Conservation (phyloP, 2,797 vertebrate genomes). For the Carcharodon carcharias region DNA sequence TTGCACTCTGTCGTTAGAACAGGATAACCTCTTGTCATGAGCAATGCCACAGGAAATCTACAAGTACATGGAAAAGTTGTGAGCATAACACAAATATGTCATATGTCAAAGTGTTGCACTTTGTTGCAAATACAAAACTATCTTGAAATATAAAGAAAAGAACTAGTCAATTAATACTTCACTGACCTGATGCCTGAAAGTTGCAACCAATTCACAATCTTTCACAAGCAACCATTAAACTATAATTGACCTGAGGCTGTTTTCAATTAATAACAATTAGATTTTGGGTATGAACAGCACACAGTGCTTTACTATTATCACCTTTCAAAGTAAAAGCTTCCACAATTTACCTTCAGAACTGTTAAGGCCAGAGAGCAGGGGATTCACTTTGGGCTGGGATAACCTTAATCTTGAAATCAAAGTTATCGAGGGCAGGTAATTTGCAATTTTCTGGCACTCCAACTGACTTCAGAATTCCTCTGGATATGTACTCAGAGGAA, state of each 20-base stretch:
- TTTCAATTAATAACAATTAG: not conserved
- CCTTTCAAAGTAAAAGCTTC: not conserved
- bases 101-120: not conserved
- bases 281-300: not conserved
- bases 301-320: not conserved
- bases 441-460: not conserved
- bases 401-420: not conserved
- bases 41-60: not conserved
- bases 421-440: not conserved
- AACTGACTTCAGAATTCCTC: slow-evolving; percentile 6
- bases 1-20: not conserved
- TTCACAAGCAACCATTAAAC: not conserved
- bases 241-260: not conserved
- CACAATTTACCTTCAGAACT: not conserved
- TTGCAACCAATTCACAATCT: not conserved
- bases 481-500: not conserved
- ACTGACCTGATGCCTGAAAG: not conserved
- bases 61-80: not conserved
- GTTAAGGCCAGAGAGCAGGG: not conserved
- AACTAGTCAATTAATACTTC: not conserved
- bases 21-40: not conserved
- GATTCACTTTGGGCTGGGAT: not conserved
- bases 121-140: not conserved
- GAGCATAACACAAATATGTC: not conserved
- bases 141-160: not conserved